Conservation (phyloP, 64 coral and sea anemone genomes). For the Cladopsammia gracilis region DNA sequence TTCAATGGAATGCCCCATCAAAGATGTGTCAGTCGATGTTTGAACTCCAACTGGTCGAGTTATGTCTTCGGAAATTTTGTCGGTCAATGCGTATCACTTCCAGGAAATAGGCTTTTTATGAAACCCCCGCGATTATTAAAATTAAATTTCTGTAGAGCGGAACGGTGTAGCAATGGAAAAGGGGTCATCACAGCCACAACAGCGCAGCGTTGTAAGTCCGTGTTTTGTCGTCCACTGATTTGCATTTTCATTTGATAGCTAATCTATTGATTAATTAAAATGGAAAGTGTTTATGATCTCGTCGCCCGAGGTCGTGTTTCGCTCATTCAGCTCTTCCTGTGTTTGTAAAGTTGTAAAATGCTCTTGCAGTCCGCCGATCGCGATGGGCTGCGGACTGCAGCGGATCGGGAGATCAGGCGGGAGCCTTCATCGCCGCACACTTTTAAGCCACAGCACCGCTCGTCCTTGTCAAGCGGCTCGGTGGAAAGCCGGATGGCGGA, state of each 20-base stretch:
- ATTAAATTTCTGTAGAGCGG: slow-evolving; percentile 59
- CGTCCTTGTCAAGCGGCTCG: slow-evolving; percentile 48
- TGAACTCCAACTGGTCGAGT: slow-evolving; percentile 77
- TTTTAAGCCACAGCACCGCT: slow-evolving; percentile 70
- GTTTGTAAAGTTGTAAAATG: slow-evolving; percentile 60
- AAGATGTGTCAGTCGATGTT: slow-evolving; percentile 91
- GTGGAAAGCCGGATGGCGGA: slow-evolving; percentile 99
- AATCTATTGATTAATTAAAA: slow-evolving; percentile 99
- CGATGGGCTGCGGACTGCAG: slow-evolving; percentile 7
- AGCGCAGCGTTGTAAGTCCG: slow-evolving; percentile 86
- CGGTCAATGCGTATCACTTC: slow-evolving; percentile 62
- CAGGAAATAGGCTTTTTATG: slow-evolving; percentile 63
- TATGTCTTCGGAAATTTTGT: slow-evolving; percentile 73
- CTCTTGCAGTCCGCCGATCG: slow-evolving; percentile 51
- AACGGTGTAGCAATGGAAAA: slow-evolving; percentile 78
- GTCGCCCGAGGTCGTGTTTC: slow-evolving; percentile 54
- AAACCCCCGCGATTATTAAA: slow-evolving; percentile 78
- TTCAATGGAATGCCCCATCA: slow-evolving; percentile 99
- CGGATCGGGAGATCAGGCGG: slow-evolving; percentile 40
- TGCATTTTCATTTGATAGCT: slow-evolving; percentile 96
- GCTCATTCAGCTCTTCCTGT: slow-evolving; percentile 63
- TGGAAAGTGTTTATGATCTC: slow-evolving; percentile 85
- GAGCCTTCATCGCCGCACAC: slow-evolving; percentile 63
- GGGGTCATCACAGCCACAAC: slow-evolving; percentile 65
- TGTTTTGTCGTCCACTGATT: slow-evolving; percentile 71